These are phyloP conservation scores for Ciconia nigra DNA, from an alignment of 2,797 vertebrate species.

Conservation along the genomic window DNA sequence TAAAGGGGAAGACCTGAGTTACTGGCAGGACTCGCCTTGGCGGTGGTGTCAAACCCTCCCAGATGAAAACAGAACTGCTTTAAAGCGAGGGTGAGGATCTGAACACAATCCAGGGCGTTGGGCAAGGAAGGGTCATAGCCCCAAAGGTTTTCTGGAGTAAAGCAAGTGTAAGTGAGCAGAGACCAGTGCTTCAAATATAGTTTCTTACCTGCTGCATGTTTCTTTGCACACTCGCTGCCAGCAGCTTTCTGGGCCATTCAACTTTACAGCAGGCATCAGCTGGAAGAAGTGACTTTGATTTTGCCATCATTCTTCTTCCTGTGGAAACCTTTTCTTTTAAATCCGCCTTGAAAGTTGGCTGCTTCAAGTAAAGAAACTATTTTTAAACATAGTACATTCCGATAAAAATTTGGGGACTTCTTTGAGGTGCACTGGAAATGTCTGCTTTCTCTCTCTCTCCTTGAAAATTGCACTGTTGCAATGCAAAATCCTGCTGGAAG, in stretches of 20 bases:
- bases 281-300: conserved; percentile 29
- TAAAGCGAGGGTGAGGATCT: not conserved
- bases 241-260: not conserved
- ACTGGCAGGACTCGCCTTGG: not conserved
- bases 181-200: not conserved
- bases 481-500: not conserved
- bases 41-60: not conserved
- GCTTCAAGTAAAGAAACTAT: not conserved
- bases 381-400: not conserved
- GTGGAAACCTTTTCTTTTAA: not conserved
- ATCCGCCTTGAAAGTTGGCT: not conserved
- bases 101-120: not conserved
- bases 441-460: not conserved
- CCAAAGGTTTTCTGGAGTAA: not conserved
- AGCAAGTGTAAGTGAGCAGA: not conserved
- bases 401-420: not conserved
- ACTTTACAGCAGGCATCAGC: not conserved
- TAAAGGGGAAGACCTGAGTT: not conserved
- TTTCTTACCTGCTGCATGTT: not conserved
- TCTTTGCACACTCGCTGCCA: not conserved
- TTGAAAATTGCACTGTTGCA: not conserved
- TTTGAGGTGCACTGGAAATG: not conserved
- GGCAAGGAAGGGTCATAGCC: not conserved
- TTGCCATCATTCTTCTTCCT: not conserved
- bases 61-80: not conserved